These are phyloP conservation scores for Temnothorax nylanderi DNA, from an alignment of 1,140 invertebrate genomes.

Conservation along the genomic window DNA sequence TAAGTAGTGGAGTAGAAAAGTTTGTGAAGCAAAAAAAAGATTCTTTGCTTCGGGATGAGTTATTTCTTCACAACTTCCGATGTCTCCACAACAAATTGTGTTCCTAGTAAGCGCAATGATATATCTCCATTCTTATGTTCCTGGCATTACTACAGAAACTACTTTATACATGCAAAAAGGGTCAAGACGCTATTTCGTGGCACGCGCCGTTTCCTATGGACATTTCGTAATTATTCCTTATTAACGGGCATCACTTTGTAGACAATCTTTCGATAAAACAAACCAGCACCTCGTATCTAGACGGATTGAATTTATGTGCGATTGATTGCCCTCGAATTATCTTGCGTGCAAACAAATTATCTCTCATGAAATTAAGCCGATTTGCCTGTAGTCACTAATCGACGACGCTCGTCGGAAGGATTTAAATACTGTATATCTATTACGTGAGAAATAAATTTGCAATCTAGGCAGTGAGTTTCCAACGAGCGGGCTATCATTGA, in stretches of 20 bases:
- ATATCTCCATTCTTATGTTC: neutral
- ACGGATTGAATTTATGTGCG: neutral
- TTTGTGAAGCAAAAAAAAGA: slow-evolving; percentile 8
- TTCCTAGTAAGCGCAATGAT: neutral
- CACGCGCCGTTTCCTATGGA: neutral
- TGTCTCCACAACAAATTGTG: neutral
- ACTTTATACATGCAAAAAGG: neutral
- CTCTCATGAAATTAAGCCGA: neutral
- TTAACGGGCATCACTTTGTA: neutral
- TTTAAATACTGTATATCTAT: neutral
- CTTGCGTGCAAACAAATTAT: neutral
- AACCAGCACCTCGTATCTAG: neutral
- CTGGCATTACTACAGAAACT: neutral
- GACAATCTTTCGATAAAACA: neutral
- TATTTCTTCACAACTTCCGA: slow-evolving; percentile 5
- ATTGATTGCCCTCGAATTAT: slow-evolving; percentile 9
- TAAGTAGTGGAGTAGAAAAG: neutral
- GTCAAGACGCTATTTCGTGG: neutral
- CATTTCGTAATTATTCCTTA: slow-evolving; percentile 19
- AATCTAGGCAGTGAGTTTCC: neutral
- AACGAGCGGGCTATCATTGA: neutral
- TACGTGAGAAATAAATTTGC: slow-evolving; percentile 43
- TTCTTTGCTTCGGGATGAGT: neutral
- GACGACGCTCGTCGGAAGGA: neutral
- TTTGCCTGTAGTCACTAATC: slow-evolving; percentile 9